phyloP scores from a whole-genome alignment of 2,888 invertebrate species.

The Athetis lepigone region DNA sequence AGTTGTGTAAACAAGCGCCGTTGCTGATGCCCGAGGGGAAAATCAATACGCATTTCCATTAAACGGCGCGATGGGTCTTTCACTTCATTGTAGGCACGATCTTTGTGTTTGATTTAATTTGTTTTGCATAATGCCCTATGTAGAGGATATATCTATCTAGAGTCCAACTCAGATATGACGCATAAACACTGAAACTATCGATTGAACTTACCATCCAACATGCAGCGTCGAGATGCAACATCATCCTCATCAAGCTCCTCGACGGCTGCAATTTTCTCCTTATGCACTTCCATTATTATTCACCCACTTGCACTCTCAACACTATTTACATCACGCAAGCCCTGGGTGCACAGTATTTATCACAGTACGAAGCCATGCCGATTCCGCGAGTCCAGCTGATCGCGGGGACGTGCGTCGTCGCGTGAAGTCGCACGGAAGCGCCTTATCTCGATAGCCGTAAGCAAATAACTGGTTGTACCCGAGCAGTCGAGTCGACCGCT shows the following conservation, averaged over 20 bases:
- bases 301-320: constrained; percentile 70
- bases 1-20: constrained; percentile 44
- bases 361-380: constrained; percentile 72
- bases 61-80: constrained; percentile 46
- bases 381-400: constrained; percentile 72
- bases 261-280: constrained; percentile 73
- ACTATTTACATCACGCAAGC: constrained; percentile 72
- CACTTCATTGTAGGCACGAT: constrained; percentile 62
- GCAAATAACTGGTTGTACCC: constrained; percentile 85
- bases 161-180: constrained; percentile 25
- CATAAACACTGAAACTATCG: constrained; percentile 41
- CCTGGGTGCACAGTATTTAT: constrained; percentile 70
- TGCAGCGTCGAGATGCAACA: constrained; percentile 83
- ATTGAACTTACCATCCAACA: constrained; percentile 86
- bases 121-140: constrained; percentile 28
- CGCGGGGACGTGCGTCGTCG: constrained; percentile 60
- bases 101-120: constrained; percentile 61
- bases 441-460: constrained; percentile 80
- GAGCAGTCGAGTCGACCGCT: constrained; percentile 80
- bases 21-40: constrained; percentile 41
- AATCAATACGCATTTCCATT: constrained; percentile 64
- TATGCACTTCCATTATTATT: constrained; percentile 81
- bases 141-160: constrained; percentile 25
- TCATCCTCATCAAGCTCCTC: constrained; percentile 86
- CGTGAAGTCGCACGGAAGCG: constrained; percentile 70